A percentile compares a stretch with the other conserved stretches of the same genome.
phyloP scores from a whole-genome alignment of 2,113 vertebrate genomes.

The Myiozetetes cayanensis region DNA sequence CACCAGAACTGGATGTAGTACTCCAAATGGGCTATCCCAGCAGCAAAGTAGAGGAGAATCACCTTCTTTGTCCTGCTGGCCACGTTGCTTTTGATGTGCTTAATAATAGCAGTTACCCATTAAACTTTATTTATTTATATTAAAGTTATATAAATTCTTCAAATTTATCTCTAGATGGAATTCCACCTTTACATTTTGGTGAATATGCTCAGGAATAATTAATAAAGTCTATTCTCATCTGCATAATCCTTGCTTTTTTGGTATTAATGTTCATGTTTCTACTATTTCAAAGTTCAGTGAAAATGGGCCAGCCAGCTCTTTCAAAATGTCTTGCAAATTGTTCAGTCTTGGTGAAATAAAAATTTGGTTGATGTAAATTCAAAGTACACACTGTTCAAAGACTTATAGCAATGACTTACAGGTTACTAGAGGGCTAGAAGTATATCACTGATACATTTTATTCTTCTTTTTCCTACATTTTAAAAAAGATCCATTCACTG shows the following conservation, averaged over 20 bases:
- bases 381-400: neutral
- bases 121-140: neutral
- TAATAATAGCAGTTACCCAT: neutral
- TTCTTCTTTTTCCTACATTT: neutral
- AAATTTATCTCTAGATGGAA: neutral
- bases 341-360: neutral
- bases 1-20: neutral
- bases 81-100: fast-evolving
- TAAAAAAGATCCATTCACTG: neutral
- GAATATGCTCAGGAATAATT: neutral
- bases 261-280: neutral
- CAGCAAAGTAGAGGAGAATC: neutral
- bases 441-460: neutral
- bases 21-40: neutral
- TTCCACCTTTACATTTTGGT: neutral
- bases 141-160: neutral
- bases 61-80: neutral
- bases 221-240: neutral
- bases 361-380: neutral
- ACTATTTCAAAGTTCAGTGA: neutral
- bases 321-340: neutral
- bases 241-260: neutral
- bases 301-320: neutral
- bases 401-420: neutral
- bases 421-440: neutral